Conservation (phyloP, 2,888 invertebrate species). For the Chaetogeoica ovagalla region DNA sequence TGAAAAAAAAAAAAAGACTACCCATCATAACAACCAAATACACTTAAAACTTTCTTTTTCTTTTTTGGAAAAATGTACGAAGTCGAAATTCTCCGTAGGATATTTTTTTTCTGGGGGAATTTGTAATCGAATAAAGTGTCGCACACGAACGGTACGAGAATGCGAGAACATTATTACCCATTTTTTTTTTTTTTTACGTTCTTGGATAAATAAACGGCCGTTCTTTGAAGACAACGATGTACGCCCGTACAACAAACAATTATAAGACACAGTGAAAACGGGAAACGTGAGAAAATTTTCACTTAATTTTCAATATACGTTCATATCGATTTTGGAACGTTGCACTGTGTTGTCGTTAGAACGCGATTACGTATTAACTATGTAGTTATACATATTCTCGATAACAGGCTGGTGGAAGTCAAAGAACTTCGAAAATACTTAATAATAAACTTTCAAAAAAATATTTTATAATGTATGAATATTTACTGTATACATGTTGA, state of each 20-base stretch:
- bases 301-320: not conserved
- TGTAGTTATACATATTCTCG: no score
- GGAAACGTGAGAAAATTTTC: not conserved
- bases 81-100: not conserved
- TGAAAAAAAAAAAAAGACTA: conserved; percentile 1
- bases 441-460: no score
- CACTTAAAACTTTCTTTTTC: not conserved
- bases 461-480: no score
- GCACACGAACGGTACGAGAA: not conserved
- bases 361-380: no score
- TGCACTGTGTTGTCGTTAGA: no score
- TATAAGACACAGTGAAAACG: not conserved
- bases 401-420: no score
- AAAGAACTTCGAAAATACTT: no score
- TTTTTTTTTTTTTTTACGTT: not conserved
- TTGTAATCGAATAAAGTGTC: not conserved
- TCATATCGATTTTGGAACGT: no score
- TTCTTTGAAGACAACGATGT: not conserved
- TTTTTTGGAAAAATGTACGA: not conserved
- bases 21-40: not conserved
- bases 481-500: no score
- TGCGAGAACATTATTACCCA: not conserved
- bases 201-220: not conserved
- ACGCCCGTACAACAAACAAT: not conserved
- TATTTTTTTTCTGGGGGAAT: not conserved